Percentiles rank a stretch among this genome's conserved stretches.
These are phyloP conservation scores for Rhimphoctona megacephalus DNA, from an alignment of 2,888 invertebrate genomes.

Conservation along the genomic window DNA sequence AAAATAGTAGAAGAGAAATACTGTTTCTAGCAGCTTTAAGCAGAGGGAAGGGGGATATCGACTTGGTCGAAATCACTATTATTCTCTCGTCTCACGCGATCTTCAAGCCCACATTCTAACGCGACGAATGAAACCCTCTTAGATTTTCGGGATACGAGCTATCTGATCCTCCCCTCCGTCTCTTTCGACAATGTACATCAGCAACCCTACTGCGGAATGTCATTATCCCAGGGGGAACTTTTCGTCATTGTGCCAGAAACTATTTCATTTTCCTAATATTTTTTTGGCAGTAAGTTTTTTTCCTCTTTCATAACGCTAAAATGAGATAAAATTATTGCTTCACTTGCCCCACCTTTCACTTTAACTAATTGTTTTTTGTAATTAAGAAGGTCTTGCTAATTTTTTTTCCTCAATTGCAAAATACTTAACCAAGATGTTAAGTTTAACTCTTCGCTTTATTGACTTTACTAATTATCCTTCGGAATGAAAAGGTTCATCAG, in stretches of 20 bases:
- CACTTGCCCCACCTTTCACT: background rate
- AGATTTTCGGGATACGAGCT: constrained; percentile 45
- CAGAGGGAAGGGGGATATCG: constrained; percentile 65
- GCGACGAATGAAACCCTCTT: constrained; percentile 47
- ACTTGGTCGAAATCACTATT: constrained; percentile 68
- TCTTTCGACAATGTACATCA: constrained; percentile 17
- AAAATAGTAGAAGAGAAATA: background rate
- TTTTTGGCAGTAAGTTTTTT: background rate
- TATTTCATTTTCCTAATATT: constrained; percentile 23
- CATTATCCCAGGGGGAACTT: constrained; percentile 23
- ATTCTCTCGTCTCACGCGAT: constrained; percentile 70
- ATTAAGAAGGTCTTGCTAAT: background rate
- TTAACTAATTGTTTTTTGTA: constrained; percentile 1
- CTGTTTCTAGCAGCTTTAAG: background rate
- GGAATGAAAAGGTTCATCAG: constrained; percentile 17
- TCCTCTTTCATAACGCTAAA: background rate
- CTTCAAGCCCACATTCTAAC: constrained; percentile 3
- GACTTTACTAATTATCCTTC: constrained; percentile 12
- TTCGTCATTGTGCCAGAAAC: constrained; percentile 21
- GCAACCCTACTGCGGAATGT: constrained; percentile 21
- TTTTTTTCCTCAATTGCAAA: background rate
- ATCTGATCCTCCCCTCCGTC: constrained; percentile 24
- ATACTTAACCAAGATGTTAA: background rate
- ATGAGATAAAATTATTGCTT: constrained; percentile 5
- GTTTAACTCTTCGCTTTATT: background rate